Conservation (phyloP, 2,888 invertebrate genomes). For the Salticus scenicus region DNA sequence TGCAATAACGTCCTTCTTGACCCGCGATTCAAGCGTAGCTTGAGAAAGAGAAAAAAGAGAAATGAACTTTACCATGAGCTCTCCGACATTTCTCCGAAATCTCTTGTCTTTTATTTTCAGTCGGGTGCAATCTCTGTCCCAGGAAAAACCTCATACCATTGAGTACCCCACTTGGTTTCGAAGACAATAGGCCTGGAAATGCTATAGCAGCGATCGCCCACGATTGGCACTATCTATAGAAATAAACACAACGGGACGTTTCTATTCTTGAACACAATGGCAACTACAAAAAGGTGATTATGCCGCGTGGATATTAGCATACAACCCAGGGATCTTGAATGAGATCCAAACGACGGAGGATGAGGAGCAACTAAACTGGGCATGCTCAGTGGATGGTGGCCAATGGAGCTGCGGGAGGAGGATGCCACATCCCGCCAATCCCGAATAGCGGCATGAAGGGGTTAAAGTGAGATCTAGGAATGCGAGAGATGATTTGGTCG, state of each 20-base stretch:
- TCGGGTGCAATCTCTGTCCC: not conserved
- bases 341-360: not conserved
- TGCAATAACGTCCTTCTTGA: too few relatives aligned
- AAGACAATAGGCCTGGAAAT: slow-evolving; percentile 52
- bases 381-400: slow-evolving; percentile 55
- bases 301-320: slow-evolving; percentile 57
- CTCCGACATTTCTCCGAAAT: not conserved
- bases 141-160: slow-evolving; percentile 23
- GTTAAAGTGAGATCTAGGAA: slow-evolving; percentile 27
- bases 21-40: too few relatives aligned
- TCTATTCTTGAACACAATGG: slow-evolving; percentile 63
- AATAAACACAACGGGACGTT: slow-evolving; percentile 29
- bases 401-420: slow-evolving; percentile 52
- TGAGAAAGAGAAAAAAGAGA: not conserved
- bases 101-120: not conserved
- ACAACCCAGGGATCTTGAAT: slow-evolving; percentile 12
- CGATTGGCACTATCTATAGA: slow-evolving; percentile 13
- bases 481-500: slow-evolving; percentile 40
- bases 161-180: slow-evolving; percentile 48
- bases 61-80: not conserved
- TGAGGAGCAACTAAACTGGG: slow-evolving; percentile 22
- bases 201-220: slow-evolving; percentile 45
- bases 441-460: slow-evolving; percentile 41
- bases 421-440: slow-evolving; percentile 48
- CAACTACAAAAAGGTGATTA: slow-evolving; percentile 45